Evolutionary conservation across 1,140 invertebrate species (phyloP), one percentile per base, ranked within the genome.

Genomic region (Drosophila lacertosa): DNA sequence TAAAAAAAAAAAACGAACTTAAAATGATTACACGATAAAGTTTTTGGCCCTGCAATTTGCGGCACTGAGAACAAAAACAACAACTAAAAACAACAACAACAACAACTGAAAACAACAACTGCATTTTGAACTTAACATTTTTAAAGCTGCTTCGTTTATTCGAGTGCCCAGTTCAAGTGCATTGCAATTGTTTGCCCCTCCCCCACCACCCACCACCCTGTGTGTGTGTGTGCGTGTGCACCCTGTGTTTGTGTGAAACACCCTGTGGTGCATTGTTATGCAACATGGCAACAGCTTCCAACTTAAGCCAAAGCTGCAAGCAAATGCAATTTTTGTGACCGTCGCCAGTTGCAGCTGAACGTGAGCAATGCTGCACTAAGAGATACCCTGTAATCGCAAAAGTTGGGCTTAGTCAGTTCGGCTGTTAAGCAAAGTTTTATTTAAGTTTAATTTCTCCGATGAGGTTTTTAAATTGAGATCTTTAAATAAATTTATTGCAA

Each of bases 21-120:
- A 84, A 84, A 84, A 84, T 84, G 80, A 84, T 84, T 84, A 84
- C 80, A 84, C 81, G 81, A 77, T 74, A 84, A 84, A 84, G 77
- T 84, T 84, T 82, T 84, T 66, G 58, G 68, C 53, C 74, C 81
- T 68, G 82, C 73, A 86, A 86, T 86, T 86, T 88, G 77, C 57
- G 66, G 58, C 57, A 55, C 62, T 47, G 26, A 57, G 13, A 53
- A 45, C 15, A 72, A 29, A 47, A 54, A 2, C 57, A 47, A 26
- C 55, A 62, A 24, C n/a, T 33, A 64, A 13, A 16, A 47, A 13
- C 47, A 70, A 15, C 10, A 39, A 5, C 18, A 45, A 40, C 37
- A 15, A 29, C 26, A 42, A 35, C 16, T 33, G 18, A n/a, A 18
- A 50, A 50, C 32, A 50, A 10, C 13, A 47, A 32, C 37, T 44